Conservation (phyloP, 1,140 invertebrate genomes). For the Eulimnadia texana region DNA sequence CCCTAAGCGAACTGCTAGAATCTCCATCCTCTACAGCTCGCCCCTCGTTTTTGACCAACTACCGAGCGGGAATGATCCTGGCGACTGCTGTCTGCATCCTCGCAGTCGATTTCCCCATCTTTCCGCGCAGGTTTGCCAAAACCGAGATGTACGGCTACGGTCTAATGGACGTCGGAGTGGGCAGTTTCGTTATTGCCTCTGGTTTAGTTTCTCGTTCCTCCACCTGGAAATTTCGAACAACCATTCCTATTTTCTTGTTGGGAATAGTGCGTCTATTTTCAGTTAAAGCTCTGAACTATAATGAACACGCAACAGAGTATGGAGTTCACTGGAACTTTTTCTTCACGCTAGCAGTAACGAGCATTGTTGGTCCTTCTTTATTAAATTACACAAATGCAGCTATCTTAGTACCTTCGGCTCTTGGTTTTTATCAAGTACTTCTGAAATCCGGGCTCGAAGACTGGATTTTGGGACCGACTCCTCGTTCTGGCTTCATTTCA, state of each 20-base stretch:
- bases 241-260: constrained; percentile 43
- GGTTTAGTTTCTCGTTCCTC: not conserved
- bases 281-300: constrained; percentile 50
- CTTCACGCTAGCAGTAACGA: constrained; percentile 70
- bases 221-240: not conserved
- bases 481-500: constrained; percentile 44
- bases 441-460: constrained; percentile 45
- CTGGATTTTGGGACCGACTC: constrained; percentile 50
- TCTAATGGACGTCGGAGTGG: constrained; percentile 90
- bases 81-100: constrained; percentile 69
- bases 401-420: constrained; percentile 36
- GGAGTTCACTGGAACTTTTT: constrained; percentile 97
- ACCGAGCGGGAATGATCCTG: constrained; percentile 51
- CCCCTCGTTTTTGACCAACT: constrained; percentile 45
- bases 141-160: constrained; percentile 73
- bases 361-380: constrained; percentile 30
- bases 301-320: constrained; percentile 78
- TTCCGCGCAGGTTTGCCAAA: constrained; percentile 71
- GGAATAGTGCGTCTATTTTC: constrained; percentile 46
- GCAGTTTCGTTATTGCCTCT: constrained; percentile 63
- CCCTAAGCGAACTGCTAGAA: constrained; percentile 8
- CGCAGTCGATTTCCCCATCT: constrained; percentile 80
- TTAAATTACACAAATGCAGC: constrained; percentile 28
- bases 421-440: constrained; percentile 50
- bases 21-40: constrained; percentile 19